Percentiles rank a stretch among this genome's conserved stretches.
Evolutionary conservation across 2,888 invertebrate species (phyloP).

Genomic region (Nematopogon swammerdamellus): DNA sequence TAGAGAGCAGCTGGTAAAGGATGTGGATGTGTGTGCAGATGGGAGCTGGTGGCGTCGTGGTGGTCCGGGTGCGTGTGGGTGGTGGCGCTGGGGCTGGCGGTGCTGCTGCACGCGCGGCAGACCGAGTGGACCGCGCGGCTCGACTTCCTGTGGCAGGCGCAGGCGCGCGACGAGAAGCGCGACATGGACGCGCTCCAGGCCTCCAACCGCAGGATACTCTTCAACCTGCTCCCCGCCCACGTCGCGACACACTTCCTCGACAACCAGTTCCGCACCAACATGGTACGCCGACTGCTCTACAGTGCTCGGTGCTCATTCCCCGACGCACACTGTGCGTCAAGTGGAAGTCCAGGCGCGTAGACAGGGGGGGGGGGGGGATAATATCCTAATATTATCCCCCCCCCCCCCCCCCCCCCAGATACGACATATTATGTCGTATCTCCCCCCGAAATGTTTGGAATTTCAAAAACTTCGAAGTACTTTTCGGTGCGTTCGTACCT

Average conservation of each 20-base stretch:
- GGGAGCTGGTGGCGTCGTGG: constrained; percentile 65
- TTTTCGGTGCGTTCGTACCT: too few relatives aligned
- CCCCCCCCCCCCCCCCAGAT: too few relatives aligned
- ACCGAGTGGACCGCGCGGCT: constrained; percentile 89
- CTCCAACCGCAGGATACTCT: constrained; percentile 82
- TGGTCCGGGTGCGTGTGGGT: constrained; percentile 77
- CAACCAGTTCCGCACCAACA: constrained; percentile 83
- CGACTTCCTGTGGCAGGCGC: constrained; percentile 79
- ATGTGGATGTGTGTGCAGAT: too few relatives aligned
- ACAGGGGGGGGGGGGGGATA: too few relatives aligned
- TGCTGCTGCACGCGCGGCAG: constrained; percentile 78
- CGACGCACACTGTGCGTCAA: too few relatives aligned
- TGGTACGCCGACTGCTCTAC: constrained; percentile 61
- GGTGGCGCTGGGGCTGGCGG: constrained; percentile 76
- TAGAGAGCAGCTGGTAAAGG: too few relatives aligned
- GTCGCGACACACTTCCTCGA: constrained; percentile 91
- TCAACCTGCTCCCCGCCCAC: constrained; percentile 87
- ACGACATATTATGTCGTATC: too few relatives aligned
- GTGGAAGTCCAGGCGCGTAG: too few relatives aligned
- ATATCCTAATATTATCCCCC: too few relatives aligned
- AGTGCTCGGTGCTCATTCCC: too few relatives aligned
- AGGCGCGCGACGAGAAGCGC: constrained; percentile 86
- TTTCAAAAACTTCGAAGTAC: too few relatives aligned
- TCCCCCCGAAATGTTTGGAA: too few relatives aligned
- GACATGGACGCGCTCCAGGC: constrained; percentile 91